Conservation (phyloP, 2,113 vertebrate genomes). For the Hippopotamus amphibius region DNA sequence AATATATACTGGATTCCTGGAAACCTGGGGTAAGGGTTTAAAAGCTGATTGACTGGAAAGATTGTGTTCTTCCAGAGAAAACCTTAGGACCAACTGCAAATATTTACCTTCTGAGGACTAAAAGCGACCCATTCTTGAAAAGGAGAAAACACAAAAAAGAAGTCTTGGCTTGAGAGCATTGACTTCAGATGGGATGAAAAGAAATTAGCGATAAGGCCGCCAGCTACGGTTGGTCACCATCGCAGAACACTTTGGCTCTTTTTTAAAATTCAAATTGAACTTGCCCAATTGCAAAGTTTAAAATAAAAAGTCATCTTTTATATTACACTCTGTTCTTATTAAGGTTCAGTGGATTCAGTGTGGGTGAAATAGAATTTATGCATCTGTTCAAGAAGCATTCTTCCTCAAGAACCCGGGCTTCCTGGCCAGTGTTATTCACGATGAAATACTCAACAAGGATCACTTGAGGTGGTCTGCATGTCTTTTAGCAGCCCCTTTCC, state of each 20-base stretch:
- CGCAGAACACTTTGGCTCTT: background rate
- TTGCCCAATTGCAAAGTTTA: background rate
- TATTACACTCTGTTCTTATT: background rate
- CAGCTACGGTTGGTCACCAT: background rate
- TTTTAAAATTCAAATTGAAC: background rate
- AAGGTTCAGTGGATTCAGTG: background rate
- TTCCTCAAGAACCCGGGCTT: background rate
- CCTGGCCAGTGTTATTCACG: background rate
- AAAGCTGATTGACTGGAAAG: background rate
- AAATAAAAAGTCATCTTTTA: conserved; percentile 15
- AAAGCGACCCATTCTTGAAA: background rate
- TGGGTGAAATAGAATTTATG: background rate
- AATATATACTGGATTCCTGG: background rate
- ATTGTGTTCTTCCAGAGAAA: conserved; percentile 29
- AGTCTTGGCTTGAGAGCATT: background rate
- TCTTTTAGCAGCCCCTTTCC: background rate
- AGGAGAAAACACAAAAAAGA: background rate
- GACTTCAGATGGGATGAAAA: background rate
- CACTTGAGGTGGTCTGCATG: background rate
- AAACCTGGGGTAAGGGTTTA: background rate
- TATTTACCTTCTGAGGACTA: background rate
- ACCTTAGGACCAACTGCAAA: background rate
- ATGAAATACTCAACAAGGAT: background rate
- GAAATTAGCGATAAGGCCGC: background rate
- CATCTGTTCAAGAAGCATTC: background rate